These are phyloP conservation scores for Xiphorhynchus elegans DNA, from an alignment of 2,113 vertebrate genomes.

Conservation along the genomic window DNA sequence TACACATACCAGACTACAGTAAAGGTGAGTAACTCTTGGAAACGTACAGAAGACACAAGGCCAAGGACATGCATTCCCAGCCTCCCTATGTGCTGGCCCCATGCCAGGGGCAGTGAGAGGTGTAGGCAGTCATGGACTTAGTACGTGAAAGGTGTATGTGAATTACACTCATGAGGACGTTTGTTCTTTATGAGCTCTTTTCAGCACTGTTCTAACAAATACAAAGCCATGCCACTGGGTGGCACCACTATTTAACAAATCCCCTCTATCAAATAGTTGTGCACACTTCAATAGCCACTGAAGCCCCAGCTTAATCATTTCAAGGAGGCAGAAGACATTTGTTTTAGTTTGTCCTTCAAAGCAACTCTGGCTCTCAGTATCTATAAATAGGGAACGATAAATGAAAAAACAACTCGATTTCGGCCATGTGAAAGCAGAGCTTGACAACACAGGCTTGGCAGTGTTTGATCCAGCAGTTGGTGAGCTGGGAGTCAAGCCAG, in stretches of 20 bases:
- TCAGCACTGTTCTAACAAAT: neutral
- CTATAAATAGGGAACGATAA: neutral
- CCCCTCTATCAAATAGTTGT: neutral
- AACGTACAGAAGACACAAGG: neutral
- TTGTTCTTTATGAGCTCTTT: neutral
- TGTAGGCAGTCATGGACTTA: accelerated
- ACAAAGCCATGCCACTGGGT: neutral
- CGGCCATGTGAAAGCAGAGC: neutral
- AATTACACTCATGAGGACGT: neutral
- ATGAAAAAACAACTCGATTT: neutral
- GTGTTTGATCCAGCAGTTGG: neutral
- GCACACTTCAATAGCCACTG: neutral
- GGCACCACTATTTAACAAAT: neutral
- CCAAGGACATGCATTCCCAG: neutral
- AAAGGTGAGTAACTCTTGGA: neutral
- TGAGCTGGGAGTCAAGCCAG: neutral
- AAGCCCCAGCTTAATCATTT: accelerated
- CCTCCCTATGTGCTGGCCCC: neutral
- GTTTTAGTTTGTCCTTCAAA: neutral
- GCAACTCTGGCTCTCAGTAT: neutral
- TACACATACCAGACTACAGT: neutral
- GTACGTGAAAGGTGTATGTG: neutral
- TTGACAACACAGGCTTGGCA: neutral
- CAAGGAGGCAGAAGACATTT: neutral
- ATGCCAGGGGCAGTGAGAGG: neutral